Evolutionary conservation across 1,140 invertebrate species (phyloP).

Genomic region (Brachionus koreanus): DNA sequence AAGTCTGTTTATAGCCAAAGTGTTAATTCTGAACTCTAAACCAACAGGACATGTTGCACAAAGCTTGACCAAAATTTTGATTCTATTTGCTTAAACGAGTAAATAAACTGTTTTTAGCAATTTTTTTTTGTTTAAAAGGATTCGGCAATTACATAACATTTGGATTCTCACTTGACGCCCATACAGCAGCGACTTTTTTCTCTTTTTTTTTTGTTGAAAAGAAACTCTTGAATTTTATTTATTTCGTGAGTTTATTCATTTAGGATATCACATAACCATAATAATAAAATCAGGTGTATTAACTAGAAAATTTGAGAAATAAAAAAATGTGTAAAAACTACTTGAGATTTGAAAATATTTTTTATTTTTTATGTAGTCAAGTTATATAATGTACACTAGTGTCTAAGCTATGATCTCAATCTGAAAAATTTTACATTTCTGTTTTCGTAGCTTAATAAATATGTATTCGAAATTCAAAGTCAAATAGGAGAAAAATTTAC

Average conservation of each 20-base stretch:
- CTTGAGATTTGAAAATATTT: slow-evolving; percentile 23
- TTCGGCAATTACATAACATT: not conserved
- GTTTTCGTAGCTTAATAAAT: not conserved
- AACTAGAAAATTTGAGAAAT: slow-evolving; percentile 13
- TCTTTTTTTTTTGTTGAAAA: not conserved
- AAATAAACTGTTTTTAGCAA: not conserved
- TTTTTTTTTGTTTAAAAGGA: not conserved
- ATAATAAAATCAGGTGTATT: slow-evolving; percentile 21
- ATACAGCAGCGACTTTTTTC: not conserved
- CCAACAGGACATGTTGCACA: not conserved
- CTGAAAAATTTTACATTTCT: not conserved
- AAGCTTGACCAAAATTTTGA: not conserved
- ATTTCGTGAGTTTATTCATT: not conserved
- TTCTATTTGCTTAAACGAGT: not conserved
- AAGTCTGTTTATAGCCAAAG: not conserved
- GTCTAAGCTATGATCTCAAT: not conserved
- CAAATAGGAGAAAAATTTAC: not conserved
- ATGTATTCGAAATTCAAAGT: not conserved
- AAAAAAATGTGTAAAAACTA: slow-evolving; percentile 1
- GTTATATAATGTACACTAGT: slow-evolving; percentile 17
- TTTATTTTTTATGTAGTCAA: slow-evolving; percentile 28
- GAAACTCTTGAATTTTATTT: not conserved
- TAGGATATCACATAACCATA: not conserved
- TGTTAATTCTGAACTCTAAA: not conserved
- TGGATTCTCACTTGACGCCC: not conserved